Evolutionary conservation across 2,113 vertebrate species (phyloP).

Genomic region (Pleuronectes platessa): DNA sequence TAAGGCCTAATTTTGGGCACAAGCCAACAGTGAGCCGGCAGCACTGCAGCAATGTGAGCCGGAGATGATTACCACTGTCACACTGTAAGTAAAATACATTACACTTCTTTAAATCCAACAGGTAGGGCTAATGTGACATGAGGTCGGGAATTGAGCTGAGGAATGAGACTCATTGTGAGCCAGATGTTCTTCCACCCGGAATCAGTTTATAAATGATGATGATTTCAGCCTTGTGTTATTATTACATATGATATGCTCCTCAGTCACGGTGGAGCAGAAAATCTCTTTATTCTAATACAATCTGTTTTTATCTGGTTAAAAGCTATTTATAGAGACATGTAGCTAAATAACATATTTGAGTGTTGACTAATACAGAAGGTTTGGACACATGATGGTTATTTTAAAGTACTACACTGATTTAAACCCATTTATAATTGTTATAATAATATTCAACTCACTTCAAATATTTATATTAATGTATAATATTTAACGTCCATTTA

Average conservation of each 20-base stretch:
- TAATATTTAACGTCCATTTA: too few relatives aligned
- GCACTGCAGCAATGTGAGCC: slow-evolving; percentile 13
- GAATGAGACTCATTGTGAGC: background rate
- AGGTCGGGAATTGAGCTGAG: background rate
- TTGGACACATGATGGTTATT: background rate
- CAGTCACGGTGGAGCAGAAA: too few relatives aligned
- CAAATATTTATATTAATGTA: too few relatives aligned
- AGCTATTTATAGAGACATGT: too few relatives aligned
- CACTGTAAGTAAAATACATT: slow-evolving; percentile 14
- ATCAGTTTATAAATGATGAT: background rate
- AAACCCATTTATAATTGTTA: too few relatives aligned
- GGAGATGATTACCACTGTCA: slow-evolving; percentile 30
- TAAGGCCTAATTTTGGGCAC: slow-evolving; percentile 14
- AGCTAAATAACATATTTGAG: too few relatives aligned
- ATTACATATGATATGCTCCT: background rate
- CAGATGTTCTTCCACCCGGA: background rate
- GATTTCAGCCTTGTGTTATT: background rate
- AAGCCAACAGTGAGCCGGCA: slow-evolving; percentile 15
- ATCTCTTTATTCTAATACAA: too few relatives aligned
- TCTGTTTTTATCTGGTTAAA: too few relatives aligned
- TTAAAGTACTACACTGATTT: background rate
- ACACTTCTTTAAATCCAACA: background rate
- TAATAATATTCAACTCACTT: too few relatives aligned
- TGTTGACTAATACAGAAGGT: too few relatives aligned
- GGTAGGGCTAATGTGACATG: slow-evolving; percentile 3